Evolutionary conservation across 1,140 invertebrate species (phyloP).

Genomic region (Lepidurus couesii): DNA sequence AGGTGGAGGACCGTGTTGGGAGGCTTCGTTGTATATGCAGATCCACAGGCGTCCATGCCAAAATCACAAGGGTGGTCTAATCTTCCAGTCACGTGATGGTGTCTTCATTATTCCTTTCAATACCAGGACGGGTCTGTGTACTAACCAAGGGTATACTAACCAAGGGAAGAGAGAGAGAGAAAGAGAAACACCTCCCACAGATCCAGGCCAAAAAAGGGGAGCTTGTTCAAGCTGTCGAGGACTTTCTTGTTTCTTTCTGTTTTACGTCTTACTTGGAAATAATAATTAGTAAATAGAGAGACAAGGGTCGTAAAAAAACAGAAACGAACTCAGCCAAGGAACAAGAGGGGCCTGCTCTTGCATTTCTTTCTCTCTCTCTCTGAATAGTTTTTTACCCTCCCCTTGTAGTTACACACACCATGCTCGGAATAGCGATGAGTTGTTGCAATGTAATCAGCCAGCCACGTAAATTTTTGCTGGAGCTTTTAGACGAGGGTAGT

Average conservation of each 20-base stretch:
- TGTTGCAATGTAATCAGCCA: background rate
- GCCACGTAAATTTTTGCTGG: background rate
- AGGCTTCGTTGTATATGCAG: background rate
- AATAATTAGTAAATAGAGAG: constrained; percentile 12
- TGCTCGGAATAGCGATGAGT: constrained; percentile 3
- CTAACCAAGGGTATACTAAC: too few relatives aligned
- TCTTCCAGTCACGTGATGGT: background rate
- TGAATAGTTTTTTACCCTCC: background rate
- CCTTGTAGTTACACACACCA: background rate
- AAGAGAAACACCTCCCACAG: background rate
- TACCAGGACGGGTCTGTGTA: background rate
- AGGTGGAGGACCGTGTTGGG: too few relatives aligned
- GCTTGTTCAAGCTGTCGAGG: background rate
- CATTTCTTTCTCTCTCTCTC: background rate
- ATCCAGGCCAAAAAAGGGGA: background rate
- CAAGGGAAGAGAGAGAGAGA: too few relatives aligned
- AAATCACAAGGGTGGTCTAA: constrained; percentile 6
- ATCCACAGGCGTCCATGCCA: background rate
- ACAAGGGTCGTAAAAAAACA: background rate
- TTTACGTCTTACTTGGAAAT: background rate
- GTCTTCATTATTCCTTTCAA: constrained; percentile 16
- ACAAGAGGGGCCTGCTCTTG: background rate
- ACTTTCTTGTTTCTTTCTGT: background rate
- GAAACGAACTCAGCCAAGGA: background rate
- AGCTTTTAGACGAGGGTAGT: background rate